phyloP scores from a whole-genome alignment of 2,888 invertebrate species.

The Oeneis ivallda region DNA sequence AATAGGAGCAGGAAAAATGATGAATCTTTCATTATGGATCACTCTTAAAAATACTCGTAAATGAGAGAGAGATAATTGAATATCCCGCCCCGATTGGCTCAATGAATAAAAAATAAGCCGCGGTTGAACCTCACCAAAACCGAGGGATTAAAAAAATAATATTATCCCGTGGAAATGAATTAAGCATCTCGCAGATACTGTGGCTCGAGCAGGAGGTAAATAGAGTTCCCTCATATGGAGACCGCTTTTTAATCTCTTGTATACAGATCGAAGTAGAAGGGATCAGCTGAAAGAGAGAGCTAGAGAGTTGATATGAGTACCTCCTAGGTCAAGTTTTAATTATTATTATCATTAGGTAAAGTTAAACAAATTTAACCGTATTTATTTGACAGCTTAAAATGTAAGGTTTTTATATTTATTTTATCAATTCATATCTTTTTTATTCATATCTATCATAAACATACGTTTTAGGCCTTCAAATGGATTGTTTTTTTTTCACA shows the following conservation, averaged over 20 bases:
- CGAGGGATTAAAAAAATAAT: conserved; percentile 80
- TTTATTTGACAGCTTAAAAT: too few relatives aligned
- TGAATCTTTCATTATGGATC: conserved; percentile 58
- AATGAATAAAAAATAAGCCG: conserved; percentile 80
- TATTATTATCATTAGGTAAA: too few relatives aligned
- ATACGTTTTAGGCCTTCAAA: too few relatives aligned
- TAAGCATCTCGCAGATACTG: conserved; percentile 77
- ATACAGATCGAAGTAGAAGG: too few relatives aligned
- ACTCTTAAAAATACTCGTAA: conserved; percentile 54
- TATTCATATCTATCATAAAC: too few relatives aligned
- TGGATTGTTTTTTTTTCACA: too few relatives aligned
- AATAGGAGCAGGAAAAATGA: conserved; percentile 17
- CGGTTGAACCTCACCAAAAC: conserved; percentile 70
- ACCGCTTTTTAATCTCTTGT: conserved; percentile 34
- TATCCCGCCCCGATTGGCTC: conserved; percentile 68
- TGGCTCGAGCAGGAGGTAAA: conserved; percentile 45
- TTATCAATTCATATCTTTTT: too few relatives aligned
- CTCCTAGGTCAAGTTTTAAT: background rate
- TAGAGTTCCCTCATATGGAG: conserved; percentile 36
- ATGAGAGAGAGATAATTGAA: conserved; percentile 59
- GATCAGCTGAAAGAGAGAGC: too few relatives aligned
- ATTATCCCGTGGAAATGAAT: conserved; percentile 82
- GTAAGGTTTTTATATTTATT: too few relatives aligned
- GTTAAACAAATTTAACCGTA: too few relatives aligned
- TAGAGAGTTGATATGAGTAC: too few relatives aligned